These are phyloP conservation scores for Prosopocoilus inquinatus DNA, from an alignment of 2,888 invertebrate species.

Conservation along the genomic window DNA sequence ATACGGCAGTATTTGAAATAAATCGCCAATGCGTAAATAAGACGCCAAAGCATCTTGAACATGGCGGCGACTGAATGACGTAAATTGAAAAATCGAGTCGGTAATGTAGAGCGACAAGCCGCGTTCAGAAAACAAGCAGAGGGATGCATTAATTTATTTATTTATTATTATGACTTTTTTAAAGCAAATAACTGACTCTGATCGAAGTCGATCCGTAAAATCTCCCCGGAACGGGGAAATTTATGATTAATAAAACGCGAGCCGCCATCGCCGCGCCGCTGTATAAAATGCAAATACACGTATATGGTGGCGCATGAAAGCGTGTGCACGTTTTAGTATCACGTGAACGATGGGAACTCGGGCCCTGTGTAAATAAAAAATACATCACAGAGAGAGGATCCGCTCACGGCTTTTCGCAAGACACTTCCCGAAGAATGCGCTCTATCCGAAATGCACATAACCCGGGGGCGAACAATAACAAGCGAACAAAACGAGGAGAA, in stretches of 20 bases:
- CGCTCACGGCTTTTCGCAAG: slow-evolving; percentile 13
- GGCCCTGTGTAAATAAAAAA: slow-evolving; percentile 13
- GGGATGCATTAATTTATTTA: no score
- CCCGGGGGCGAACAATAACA: slow-evolving; percentile 29
- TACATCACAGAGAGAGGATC: slow-evolving; percentile 11
- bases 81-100: no score
- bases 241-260: not conserved
- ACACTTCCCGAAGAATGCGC: slow-evolving; percentile 22
- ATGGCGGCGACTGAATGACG: no score
- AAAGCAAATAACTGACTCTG: not conserved
- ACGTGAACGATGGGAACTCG: not conserved
- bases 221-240: not conserved
- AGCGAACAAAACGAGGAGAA: slow-evolving; percentile 25
- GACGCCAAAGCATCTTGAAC: no score
- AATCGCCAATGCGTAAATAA: no score
- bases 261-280: not conserved
- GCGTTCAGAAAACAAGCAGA: no score
- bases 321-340: not conserved
- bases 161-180: no score
- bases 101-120: no score
- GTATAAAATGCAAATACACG: slow-evolving; percentile 1
- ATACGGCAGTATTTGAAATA: no score
- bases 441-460: slow-evolving; percentile 29
- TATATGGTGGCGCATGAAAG: no score
- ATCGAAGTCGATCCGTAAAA: not conserved